phyloP scores from a whole-genome alignment of 2,888 invertebrate genomes.

The Tiliacea aurago region DNA sequence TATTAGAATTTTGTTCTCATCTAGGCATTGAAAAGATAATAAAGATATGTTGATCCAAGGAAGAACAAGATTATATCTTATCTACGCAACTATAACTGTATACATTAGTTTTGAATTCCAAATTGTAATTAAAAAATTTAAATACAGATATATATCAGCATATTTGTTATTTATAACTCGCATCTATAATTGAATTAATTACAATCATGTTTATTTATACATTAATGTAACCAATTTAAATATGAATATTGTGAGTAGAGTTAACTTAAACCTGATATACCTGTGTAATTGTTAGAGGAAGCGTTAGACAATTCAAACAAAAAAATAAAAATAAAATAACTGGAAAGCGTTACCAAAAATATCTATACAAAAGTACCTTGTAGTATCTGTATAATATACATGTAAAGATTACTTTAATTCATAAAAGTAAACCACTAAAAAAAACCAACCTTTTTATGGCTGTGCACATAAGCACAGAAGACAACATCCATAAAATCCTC shows the following conservation, averaged over 20 bases:
- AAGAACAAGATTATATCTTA: constrained; percentile 19
- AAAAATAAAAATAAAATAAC: neutral
- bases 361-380: neutral
- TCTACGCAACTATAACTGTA: neutral
- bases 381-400: neutral
- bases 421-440: constrained; percentile 5
- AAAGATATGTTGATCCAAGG: constrained; percentile 7
- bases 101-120: constrained; percentile 4
- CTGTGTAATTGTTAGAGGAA: no score
- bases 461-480: constrained; percentile 81
- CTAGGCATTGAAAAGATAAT: constrained; percentile 3
- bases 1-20: neutral
- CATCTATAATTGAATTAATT: neutral
- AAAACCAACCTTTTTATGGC: constrained; percentile 76
- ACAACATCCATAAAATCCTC: constrained; percentile 87
- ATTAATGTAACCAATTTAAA: neutral
- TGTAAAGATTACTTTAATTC: neutral
- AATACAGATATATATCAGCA: neutral
- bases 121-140: neutral
- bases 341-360: neutral
- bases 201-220: neutral
- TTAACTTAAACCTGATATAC: neutral
- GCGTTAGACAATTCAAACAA: neutral
- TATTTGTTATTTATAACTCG: neutral
- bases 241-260: neutral